phyloP scores from a whole-genome alignment of 2,113 vertebrate genomes.

The Pteropus alecto region DNA sequence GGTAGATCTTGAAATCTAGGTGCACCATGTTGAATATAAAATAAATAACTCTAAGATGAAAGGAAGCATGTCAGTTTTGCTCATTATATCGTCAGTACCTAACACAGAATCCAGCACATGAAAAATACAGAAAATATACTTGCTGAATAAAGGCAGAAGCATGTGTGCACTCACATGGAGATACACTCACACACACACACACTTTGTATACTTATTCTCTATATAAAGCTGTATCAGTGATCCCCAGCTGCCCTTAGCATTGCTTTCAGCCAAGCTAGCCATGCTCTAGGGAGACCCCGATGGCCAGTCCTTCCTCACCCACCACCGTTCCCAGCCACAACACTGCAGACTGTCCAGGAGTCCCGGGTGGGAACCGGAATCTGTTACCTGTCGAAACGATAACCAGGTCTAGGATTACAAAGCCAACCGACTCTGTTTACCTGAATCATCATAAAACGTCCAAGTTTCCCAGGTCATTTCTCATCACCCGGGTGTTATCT shows the following conservation, averaged over 20 bases:
- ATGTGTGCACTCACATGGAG: background rate
- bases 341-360: background rate
- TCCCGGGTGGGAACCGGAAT: background rate
- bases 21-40: background rate
- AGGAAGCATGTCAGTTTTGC: background rate
- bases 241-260: background rate
- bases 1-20: background rate
- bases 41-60: background rate
- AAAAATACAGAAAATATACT: background rate
- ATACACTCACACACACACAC: background rate
- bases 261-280: background rate
- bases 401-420: background rate
- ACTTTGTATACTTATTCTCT: background rate
- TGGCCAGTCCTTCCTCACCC: too few relatives aligned
- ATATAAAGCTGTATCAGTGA: background rate
- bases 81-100: background rate
- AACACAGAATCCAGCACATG: background rate
- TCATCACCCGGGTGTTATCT: background rate
- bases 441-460: background rate
- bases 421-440: background rate
- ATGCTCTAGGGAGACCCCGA: background rate
- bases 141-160: background rate
- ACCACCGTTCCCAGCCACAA: background rate
- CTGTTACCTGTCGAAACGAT: background rate
- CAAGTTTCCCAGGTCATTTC: background rate